Percentiles rank a stretch among this genome's conserved stretches.
phyloP scores from a whole-genome alignment of 2,113 vertebrate species.

The Promerops cafer region DNA sequence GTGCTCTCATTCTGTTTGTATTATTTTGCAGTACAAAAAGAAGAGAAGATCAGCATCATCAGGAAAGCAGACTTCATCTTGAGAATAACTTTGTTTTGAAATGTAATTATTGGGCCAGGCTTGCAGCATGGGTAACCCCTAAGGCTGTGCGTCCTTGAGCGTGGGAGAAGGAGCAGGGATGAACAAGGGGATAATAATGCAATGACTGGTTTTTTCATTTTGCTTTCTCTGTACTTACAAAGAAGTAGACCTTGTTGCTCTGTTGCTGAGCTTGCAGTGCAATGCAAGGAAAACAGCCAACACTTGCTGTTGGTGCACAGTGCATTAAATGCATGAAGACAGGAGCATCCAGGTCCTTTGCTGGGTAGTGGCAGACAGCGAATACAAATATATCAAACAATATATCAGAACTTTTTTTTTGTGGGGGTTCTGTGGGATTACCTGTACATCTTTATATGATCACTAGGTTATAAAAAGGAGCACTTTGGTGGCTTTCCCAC shows the following conservation, averaged over 20 bases:
- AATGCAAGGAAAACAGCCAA: background rate
- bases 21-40: constrained; percentile 3
- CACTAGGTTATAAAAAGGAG: background rate
- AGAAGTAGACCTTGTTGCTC: background rate
- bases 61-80: constrained; percentile 7
- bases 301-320: background rate
- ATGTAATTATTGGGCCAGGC: constrained; percentile 33
- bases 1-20: background rate
- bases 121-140: background rate
- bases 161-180: background rate
- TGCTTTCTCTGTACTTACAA: background rate
- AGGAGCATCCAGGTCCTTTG: background rate
- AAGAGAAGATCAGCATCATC: background rate
- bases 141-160: background rate
- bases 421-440: background rate
- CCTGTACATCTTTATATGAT: background rate
- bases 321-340: background rate
- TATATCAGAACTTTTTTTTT: background rate
- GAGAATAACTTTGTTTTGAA: background rate
- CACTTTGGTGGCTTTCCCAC: background rate
- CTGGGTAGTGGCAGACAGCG: background rate
- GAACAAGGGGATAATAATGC: background rate
- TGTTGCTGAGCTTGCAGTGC: background rate
- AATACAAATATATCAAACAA: too few relatives aligned
- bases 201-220: background rate